Conservation (phyloP, 1,140 invertebrate genomes). For the Drosophila kurseongensis region DNA sequence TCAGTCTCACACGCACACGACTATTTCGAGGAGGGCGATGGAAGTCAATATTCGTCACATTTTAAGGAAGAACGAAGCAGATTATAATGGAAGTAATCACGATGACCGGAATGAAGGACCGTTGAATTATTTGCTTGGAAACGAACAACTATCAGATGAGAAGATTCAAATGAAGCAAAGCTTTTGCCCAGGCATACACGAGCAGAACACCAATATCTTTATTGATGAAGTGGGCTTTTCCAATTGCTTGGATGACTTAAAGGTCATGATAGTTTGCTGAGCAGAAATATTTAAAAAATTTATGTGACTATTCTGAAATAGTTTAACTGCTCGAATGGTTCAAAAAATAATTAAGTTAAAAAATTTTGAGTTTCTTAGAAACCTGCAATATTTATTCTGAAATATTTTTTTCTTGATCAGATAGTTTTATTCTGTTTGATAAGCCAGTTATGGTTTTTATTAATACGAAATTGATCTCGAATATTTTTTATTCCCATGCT, state of each 20-base stretch:
- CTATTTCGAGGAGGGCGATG: not conserved
- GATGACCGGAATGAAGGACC: not conserved
- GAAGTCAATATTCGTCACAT: not conserved
- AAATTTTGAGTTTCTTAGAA: too few relatives aligned
- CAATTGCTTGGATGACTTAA: slow-evolving; percentile 42
- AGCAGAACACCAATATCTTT: slow-evolving; percentile 17
- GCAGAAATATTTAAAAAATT: not conserved
- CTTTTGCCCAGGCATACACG: slow-evolving; percentile 1
- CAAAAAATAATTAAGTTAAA: too few relatives aligned
- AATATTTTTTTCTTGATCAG: too few relatives aligned
- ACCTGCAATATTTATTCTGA: too few relatives aligned
- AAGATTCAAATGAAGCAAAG: slow-evolving; percentile 6
- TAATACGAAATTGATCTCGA: too few relatives aligned
- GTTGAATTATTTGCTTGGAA: slow-evolving; percentile 7
- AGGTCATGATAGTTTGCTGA: slow-evolving; percentile 49
- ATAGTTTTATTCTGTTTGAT: too few relatives aligned
- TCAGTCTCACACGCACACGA: slow-evolving; percentile 12
- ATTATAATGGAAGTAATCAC: not conserved
- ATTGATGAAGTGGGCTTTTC: slow-evolving; percentile 34
- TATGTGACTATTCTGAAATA: not conserved
- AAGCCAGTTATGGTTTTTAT: too few relatives aligned
- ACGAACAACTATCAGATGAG: not conserved
- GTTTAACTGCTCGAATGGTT: not conserved
- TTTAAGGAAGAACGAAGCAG: not conserved
- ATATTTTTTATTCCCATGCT: too few relatives aligned